These are phyloP conservation scores for Drosophila jambulina DNA, from an alignment of 1,140 invertebrate species.

Conservation along the genomic window DNA sequence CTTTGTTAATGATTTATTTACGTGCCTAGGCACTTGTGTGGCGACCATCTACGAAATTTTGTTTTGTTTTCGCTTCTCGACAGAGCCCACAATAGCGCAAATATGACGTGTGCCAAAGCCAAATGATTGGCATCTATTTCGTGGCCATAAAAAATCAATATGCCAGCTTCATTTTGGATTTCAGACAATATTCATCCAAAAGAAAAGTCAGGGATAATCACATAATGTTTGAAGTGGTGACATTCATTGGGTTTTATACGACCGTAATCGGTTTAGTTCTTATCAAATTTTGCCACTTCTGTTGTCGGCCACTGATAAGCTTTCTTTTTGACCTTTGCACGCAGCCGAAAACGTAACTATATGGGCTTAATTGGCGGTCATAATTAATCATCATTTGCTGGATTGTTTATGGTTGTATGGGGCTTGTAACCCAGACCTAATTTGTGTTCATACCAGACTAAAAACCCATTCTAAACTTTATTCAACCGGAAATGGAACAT, in stretches of 20 bases:
- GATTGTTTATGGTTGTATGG: constrained; percentile 27
- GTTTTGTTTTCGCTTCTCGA: constrained; percentile 42
- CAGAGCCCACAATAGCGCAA: constrained; percentile 21
- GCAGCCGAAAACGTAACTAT: constrained; percentile 17
- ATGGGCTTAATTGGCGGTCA: constrained; percentile 7
- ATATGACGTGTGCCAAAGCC: constrained; percentile 64
- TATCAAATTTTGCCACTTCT: constrained; percentile 50
- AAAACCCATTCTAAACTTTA: background rate
- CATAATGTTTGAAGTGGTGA: constrained; percentile 29
- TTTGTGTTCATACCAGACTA: background rate
- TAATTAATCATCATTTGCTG: constrained; percentile 55
- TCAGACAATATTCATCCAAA: background rate
- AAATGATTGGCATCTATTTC: constrained; percentile 42
- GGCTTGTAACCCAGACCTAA: background rate
- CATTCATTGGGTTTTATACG: constrained; percentile 49
- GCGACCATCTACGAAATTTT: constrained; percentile 31
- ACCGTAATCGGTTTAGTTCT: constrained; percentile 33
- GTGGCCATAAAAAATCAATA: constrained; percentile 19
- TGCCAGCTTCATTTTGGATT: constrained; percentile 2
- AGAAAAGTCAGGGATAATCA: constrained; percentile 17
- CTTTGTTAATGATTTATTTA: constrained; percentile 61
- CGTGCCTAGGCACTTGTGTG: constrained; percentile 12
- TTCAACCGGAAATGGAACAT: constrained; percentile 18
- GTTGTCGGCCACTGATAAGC: constrained; percentile 61
- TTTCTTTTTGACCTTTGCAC: constrained; percentile 61